Conservation (phyloP, 2,113 vertebrate genomes). For the Myotis lucifugus region DNA sequence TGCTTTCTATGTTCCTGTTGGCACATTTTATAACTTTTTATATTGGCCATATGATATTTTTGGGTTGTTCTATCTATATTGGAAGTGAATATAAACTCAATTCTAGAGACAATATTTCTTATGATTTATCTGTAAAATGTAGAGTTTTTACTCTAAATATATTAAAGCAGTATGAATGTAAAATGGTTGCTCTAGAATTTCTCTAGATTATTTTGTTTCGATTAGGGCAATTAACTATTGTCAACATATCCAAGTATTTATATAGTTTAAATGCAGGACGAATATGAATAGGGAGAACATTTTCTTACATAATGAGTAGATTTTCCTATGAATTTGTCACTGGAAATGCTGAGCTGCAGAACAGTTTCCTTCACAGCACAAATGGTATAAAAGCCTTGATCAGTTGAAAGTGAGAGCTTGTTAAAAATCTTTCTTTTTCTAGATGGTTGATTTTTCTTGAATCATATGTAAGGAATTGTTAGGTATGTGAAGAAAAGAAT, state of each 20-base stretch:
- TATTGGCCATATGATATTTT: background rate
- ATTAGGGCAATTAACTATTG: slow-evolving; percentile 31
- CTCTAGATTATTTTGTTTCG: slow-evolving; percentile 42
- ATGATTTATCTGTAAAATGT: slow-evolving; percentile 1
- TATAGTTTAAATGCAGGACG: slow-evolving; percentile 41
- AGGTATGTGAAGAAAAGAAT: slow-evolving; percentile 42
- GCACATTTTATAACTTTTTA: background rate
- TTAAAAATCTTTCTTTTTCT: slow-evolving; percentile 46
- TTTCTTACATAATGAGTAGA: slow-evolving; percentile 41
- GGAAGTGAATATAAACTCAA: slow-evolving; percentile 24
- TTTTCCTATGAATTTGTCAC: slow-evolving; percentile 6
- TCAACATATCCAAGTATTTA: background rate
- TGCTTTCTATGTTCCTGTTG: background rate
- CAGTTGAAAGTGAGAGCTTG: slow-evolving; percentile 7
- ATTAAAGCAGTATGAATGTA: slow-evolving; percentile 20
- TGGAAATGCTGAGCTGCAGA: slow-evolving; percentile 59
- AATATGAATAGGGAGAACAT: slow-evolving; percentile 9
- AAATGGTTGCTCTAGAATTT: slow-evolving; percentile 16
- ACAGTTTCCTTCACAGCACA: background rate
- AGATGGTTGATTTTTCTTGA: slow-evolving; percentile 41
- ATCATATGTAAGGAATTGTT: slow-evolving; percentile 27
- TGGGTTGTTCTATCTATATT: background rate
- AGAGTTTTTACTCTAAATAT: background rate
- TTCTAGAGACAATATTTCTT: background rate
- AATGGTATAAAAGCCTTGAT: background rate